Conservation (phyloP, 2,888 invertebrate genomes). For the Cyclophora albipunctata region DNA sequence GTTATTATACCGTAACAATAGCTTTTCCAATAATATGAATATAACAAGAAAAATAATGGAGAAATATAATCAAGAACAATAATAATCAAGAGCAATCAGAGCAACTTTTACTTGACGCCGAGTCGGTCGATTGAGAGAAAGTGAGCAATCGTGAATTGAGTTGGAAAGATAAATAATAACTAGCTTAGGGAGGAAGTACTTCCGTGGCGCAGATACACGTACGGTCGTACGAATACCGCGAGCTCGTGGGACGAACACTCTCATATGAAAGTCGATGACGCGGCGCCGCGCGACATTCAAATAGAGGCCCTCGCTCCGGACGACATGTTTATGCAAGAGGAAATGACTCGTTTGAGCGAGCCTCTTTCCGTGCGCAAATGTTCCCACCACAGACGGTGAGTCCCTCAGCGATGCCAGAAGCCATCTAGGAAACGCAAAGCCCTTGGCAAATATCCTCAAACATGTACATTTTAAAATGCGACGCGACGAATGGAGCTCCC, state of each 20-base stretch:
- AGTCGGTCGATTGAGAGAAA: not conserved
- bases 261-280: not conserved
- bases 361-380: slow-evolving; percentile 5
- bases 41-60: too few species aligned
- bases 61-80: too few species aligned
- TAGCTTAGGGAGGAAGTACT: not conserved
- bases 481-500: slow-evolving; percentile 16
- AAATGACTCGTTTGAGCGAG: slow-evolving; percentile 23
- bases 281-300: slow-evolving; percentile 4
- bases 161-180: not conserved
- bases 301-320: slow-evolving; percentile 1
- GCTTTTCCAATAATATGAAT: too few species aligned
- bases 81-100: too few species aligned
- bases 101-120: not conserved
- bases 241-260: not conserved
- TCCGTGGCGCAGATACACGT: not conserved
- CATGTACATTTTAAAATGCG: slow-evolving; percentile 20
- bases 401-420: slow-evolving; percentile 38
- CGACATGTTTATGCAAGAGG: slow-evolving; percentile 10
- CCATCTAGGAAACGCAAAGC: slow-evolving; percentile 38
- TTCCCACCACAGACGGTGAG: slow-evolving; percentile 20
- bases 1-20: too few species aligned
- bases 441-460: slow-evolving; percentile 43
- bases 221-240: not conserved
- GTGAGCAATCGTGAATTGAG: not conserved